Percentiles rank a stretch among this genome's conserved stretches.
phyloP scores from a whole-genome alignment of 2,113 vertebrate genomes.

The Pelobates fuscus region DNA sequence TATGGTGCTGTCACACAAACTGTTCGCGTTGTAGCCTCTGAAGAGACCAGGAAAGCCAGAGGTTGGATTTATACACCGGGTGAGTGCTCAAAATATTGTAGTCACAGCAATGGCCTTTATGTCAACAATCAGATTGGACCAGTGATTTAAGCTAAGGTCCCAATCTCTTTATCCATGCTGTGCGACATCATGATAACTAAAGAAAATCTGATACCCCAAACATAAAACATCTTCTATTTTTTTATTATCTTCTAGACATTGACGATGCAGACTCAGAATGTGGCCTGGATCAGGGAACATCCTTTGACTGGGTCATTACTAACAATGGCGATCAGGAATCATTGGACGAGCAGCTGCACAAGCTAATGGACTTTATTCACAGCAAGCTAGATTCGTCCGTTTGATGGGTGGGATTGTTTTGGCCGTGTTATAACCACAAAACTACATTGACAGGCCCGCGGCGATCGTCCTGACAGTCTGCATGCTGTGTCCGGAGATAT shows the following conservation, averaged over 20 bases:
- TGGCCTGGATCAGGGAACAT: constrained; percentile 77
- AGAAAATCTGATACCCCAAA: no score
- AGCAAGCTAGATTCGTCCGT: constrained; percentile 42
- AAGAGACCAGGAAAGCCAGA: constrained; percentile 69
- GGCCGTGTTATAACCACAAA: neutral
- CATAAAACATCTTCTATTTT: no score
- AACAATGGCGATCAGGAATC: constrained; percentile 68
- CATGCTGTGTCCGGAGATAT: no score
- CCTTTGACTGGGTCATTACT: constrained; percentile 78
- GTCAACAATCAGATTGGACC: neutral
- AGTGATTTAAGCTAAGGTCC: neutral
- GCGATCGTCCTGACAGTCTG: neutral
- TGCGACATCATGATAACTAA: no score
- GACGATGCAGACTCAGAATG: constrained; percentile 89
- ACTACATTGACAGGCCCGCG: neutral
- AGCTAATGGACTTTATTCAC: constrained; percentile 61
- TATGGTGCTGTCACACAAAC: constrained; percentile 66
- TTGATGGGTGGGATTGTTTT: rapidly evolving
- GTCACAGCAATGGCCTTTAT: no score
- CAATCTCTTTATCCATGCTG: neutral
- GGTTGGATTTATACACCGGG: constrained; percentile 83
- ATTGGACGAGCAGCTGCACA: constrained; percentile 72
- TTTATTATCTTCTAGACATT: constrained; percentile 67
- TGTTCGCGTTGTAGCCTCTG: constrained; percentile 74
- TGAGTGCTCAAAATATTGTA: constrained; percentile 52